Evolutionary conservation across 1,140 invertebrate species (phyloP).

Genomic region (Drosophila elegans): DNA sequence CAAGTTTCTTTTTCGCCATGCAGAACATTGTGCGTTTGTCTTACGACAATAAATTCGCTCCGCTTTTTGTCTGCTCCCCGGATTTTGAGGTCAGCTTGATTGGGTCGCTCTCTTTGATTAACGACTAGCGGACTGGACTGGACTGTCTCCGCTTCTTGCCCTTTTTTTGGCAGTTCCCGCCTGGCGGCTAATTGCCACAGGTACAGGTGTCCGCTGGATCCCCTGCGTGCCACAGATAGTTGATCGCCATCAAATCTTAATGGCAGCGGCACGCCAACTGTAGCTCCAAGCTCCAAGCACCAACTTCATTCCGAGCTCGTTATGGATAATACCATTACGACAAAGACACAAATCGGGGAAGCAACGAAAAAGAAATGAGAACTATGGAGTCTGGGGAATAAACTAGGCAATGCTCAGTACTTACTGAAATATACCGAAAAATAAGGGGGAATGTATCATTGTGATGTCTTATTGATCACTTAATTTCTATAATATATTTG

Average conservation of each 20-base stretch:
- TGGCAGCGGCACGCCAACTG: conserved; percentile 52
- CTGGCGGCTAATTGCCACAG: conserved; percentile 62
- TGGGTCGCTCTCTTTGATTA: conserved; percentile 60
- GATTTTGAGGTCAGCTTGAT: conserved; percentile 68
- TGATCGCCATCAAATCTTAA: conserved; percentile 67
- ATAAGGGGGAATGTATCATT: no score
- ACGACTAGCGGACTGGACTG: conserved; percentile 44
- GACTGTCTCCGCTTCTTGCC: conserved; percentile 8
- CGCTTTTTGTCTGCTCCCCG: conserved; percentile 54
- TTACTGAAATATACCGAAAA: neutral
- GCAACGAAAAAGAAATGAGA: conserved; percentile 4
- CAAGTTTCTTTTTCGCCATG: conserved; percentile 42
- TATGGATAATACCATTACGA: conserved; percentile 46
- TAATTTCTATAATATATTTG: neutral
- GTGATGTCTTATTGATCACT: no score
- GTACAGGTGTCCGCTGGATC: conserved; percentile 40
- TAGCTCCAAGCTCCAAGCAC: conserved; percentile 8
- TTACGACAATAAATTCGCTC: conserved; percentile 56
- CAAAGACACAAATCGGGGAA: conserved; percentile 15
- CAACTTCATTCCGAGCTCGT: conserved; percentile 37
- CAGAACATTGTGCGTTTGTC: conserved; percentile 45
- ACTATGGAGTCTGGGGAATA: neutral
- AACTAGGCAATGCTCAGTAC: neutral
- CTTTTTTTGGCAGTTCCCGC: conserved; percentile 51
- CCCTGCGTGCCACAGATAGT: conserved; percentile 32